Evolutionary conservation across 2,888 invertebrate genomes (phyloP).

Genomic region (Drosophila kokeensis): DNA sequence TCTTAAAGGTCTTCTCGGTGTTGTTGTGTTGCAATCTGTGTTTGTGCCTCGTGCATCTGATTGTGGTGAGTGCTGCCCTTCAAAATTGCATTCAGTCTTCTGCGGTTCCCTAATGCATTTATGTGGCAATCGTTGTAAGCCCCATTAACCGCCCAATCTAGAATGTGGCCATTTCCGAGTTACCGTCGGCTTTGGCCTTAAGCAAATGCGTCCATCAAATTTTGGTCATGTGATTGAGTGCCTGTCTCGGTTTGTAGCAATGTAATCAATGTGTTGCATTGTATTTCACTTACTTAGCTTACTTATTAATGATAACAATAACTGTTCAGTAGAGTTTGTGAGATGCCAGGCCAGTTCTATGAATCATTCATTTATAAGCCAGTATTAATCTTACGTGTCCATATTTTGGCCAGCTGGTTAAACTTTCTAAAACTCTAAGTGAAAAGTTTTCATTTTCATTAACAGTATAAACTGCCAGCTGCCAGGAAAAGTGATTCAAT

Average conservation of each 20-base stretch:
- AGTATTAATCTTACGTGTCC: not conserved
- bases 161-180: constrained; percentile 38
- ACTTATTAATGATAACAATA: not conserved
- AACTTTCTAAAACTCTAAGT: not conserved
- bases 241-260: not conserved
- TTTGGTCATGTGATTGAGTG: not conserved
- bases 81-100: constrained; percentile 12
- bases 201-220: constrained; percentile 22
- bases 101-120: constrained; percentile 46
- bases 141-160: not conserved
- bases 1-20: not conserved
- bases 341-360: not conserved
- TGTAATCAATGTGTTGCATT: constrained; percentile 15
- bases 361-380: not conserved
- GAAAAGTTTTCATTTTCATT: not conserved
- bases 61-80: not conserved
- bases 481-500: not conserved
- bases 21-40: not conserved
- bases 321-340: not conserved
- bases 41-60: not conserved
- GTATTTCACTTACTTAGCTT: constrained; percentile 7
- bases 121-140: not conserved
- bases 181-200: constrained; percentile 20
- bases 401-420: not conserved
- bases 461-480: not conserved